Base-by-base conservation (phyloP, 2,888 invertebrate genomes). In the Galerucella calmariensis region DNA sequence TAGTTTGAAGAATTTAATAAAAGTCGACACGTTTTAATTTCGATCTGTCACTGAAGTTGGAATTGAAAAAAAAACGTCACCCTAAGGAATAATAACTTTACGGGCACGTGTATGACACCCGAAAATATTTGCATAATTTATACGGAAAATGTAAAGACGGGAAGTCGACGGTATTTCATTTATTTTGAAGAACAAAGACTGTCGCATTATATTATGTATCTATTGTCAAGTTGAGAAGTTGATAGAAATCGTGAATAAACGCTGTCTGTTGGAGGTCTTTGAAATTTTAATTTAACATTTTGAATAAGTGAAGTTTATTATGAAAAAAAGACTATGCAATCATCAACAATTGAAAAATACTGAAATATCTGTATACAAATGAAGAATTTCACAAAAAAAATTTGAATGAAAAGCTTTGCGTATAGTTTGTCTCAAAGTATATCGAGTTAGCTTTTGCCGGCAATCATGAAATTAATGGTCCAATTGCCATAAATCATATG, bases 111-210 rank as follows among this genome's bases (percentile, higher is more conserved):
- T 53, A 16, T 53, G 16, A 9, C 53, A 53, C 16, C 53, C 53
- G 16, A 53, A 53, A 53, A 53, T 53, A 53, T 53, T 53, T 53
- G 16, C 53, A 53, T 53, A 53, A 53, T 9, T 16, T 53, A 53
- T 53, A 53, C 53, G 16, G 53, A 53, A 16, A 53, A 53, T 16
- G 53, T 53, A 16, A 53, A 16, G 53, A 53, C 12, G 53, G 53
- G 53, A 53, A 53, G n/a, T 53, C 53, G 48, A 53, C 53, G 53
- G 16, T 6, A 53, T 53, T 53, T 53, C 53, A 53, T 53, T 53
- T 53, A 53, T n/a, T 53, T 53, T 53, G 16, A 53, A 48, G 48
- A 48, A 48, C 48, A 48, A 53, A 53, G 53, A 53, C 16, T 16
- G 53, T 53, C 53, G 9, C 53, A 2, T 53, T 53, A 53, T 53